Evolutionary conservation across 2,888 invertebrate species (phyloP), one percentile per base, ranked within the genome.

Genomic region (Noctua janthe): DNA sequence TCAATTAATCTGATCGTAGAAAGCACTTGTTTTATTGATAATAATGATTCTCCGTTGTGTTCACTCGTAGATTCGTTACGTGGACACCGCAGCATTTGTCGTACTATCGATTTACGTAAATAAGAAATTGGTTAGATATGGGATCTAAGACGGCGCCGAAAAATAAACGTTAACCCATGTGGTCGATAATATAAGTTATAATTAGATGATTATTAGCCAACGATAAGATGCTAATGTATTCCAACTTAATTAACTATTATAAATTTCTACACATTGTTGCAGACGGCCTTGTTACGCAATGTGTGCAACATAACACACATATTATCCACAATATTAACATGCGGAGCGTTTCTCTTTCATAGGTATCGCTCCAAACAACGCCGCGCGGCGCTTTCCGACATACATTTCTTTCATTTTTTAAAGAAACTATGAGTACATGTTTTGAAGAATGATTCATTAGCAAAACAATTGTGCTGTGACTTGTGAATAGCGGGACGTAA

Each of bases 181-280:
- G 89, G 81, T 89, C 89, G 87, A 89, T 88, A 89, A 81, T 86
- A 82, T 81, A 79, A 81, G 70, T 88, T 85, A 88, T 89, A 89
- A 90, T 90, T 89, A 89, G 82, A 87, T 88, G 85, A 87, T 90
- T 81, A 84, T 87, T 90, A 87, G 89, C 88, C 90, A 90, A 90
- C 87, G 90, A 90, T 89, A 88, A 88, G 88, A 89, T 88, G 85
- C 71, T 90, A 90, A 90, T 90, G 66, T 90, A 90, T 89, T 89
- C 86, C 87, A 86, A 83, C 87, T 90, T 89, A 90, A 89, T 89
- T 90, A 90, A 90, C 87, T 90, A 85, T 88, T 89, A 90, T 90
- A 84, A 87, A 88, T 90, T 90, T 90, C 90, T 90, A 90, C 90
- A 90, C 85, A 90, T 90, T 90, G 90, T 89, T 90, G 90, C 90